Evolutionary conservation across 2,113 vertebrate species (phyloP), one percentile per base, ranked within the genome.

Genomic region (Grantiella picta): DNA sequence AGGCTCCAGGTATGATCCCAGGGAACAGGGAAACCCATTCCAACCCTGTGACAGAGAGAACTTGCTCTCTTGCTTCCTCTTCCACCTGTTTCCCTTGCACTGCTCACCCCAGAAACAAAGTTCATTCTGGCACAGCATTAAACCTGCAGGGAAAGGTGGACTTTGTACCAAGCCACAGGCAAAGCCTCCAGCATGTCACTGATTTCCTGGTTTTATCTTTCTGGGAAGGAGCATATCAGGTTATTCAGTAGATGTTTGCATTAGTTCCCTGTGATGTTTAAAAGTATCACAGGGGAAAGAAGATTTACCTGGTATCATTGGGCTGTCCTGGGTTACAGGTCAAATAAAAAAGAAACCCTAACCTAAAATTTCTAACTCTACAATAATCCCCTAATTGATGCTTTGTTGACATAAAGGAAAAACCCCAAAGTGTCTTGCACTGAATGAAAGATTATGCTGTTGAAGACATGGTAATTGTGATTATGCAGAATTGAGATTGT

Each of bases 21-120:
- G 14, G 25, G 38, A 25, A 15, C 25, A 2, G 12, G 44, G 73
- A 64, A 69, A 31, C n/a, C 23, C 50, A 1, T 38, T 49, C 22
- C 24, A 29, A 13, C 54, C 73, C 63, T 19, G 4, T 35, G 31
- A 6, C 31, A 13, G 1, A 12, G 24, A 65, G 47, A 68, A 24
- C 4, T 56, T 2, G 0, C 78, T 54, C 68, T 54, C 17, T 72
- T 35, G 1, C 35, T 59, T 44, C 33, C 35, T 76, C 10, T 53
- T 23, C 19, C 45, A 29, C 35, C 64, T 44, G 15, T 31, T 40
- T 11, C 3, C 61, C 22, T 10, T 4, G 1, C 22, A 0, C 10
- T 59, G 8, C 33, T 68, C 17, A 7, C 18, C 54, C 21, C 44
- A 9, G 2, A 24, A 33, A 0, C 33, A 44, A 0, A 38, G 12